Conservation (phyloP, 2,888 invertebrate genomes). For the Nomada ferruginata region DNA sequence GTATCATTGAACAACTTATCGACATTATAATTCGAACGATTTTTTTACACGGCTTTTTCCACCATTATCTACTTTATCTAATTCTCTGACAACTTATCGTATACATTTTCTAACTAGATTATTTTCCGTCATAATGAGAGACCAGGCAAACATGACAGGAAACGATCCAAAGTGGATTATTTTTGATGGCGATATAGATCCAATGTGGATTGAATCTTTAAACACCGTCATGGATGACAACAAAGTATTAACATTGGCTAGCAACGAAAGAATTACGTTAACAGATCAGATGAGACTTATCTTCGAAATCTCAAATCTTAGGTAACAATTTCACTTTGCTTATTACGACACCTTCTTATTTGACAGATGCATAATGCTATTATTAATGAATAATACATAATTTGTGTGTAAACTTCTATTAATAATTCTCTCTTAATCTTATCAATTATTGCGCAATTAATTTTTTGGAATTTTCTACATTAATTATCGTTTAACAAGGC, state of each 20-base stretch:
- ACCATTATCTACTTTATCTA: neutral
- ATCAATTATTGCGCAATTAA: no score
- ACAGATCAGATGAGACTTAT: conserved; percentile 94
- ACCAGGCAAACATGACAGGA: conserved; percentile 94
- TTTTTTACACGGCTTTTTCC: no score
- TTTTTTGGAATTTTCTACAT: no score
- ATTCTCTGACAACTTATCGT: neutral
- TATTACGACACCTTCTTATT: neutral
- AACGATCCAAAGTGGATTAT: conserved; percentile 97
- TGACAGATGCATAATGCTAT: neutral
- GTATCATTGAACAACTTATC: no score
- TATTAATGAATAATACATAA: no score
- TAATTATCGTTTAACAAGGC: no score
- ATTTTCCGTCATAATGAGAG: conserved; percentile 96
- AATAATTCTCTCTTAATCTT: no score
- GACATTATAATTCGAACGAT: no score
- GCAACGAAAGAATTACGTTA: conserved; percentile 96
- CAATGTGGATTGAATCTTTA: conserved; percentile 99
- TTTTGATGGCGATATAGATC: conserved; percentile 97
- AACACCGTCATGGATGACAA: conserved; percentile 99
- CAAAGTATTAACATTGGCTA: conserved; percentile 95
- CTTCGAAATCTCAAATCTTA: conserved; percentile 96
- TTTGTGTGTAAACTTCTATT: no score
- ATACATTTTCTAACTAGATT: conserved; percentile 86
- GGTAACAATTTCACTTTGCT: conserved; percentile 58